These are phyloP conservation scores for Caenorhabditis sulstoni DNA, from an alignment of 2,888 invertebrate genomes.

Conservation along the genomic window DNA sequence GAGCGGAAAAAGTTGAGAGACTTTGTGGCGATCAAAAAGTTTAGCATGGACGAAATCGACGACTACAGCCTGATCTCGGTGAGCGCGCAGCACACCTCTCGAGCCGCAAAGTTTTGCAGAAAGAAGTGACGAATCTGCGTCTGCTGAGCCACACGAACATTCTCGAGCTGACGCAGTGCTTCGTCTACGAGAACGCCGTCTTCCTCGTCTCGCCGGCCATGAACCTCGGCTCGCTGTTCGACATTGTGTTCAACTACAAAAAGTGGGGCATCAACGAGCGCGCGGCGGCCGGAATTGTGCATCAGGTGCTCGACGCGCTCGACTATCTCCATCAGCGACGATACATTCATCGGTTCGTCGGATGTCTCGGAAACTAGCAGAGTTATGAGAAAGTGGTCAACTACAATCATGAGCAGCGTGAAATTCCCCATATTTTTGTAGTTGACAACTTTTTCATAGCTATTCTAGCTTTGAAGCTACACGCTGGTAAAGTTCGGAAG, in stretches of 20 bases:
- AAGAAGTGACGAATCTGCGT: conserved; percentile 59
- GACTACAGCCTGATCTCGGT: conserved; percentile 54
- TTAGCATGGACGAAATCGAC: conserved; percentile 37
- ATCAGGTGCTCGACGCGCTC: conserved; percentile 88
- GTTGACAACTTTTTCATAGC: no score
- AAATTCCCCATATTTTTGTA: no score
- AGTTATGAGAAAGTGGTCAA: no score
- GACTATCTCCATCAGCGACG: conserved; percentile 90
- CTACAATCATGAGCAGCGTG: no score
- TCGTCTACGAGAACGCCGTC: conserved; percentile 50
- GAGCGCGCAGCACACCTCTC: neutral
- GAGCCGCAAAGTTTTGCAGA: conserved; percentile 49
- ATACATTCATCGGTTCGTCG: conserved; percentile 88
- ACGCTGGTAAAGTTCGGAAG: no score
- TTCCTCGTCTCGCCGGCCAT: conserved; percentile 48
- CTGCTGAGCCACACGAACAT: conserved; percentile 55
- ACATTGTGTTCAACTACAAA: conserved; percentile 53
- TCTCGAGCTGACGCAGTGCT: conserved; percentile 46
- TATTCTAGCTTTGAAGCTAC: no score
- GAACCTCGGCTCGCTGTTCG: conserved; percentile 56
- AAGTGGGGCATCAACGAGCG: conserved; percentile 87
- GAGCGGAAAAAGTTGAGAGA: conserved; percentile 5
- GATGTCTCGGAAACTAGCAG: no score
- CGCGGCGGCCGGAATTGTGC: conserved; percentile 88
- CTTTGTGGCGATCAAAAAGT: conserved; percentile 54